Evolutionary conservation across 2,113 vertebrate genomes (phyloP).

Genomic region (Lycaon pictus): DNA sequence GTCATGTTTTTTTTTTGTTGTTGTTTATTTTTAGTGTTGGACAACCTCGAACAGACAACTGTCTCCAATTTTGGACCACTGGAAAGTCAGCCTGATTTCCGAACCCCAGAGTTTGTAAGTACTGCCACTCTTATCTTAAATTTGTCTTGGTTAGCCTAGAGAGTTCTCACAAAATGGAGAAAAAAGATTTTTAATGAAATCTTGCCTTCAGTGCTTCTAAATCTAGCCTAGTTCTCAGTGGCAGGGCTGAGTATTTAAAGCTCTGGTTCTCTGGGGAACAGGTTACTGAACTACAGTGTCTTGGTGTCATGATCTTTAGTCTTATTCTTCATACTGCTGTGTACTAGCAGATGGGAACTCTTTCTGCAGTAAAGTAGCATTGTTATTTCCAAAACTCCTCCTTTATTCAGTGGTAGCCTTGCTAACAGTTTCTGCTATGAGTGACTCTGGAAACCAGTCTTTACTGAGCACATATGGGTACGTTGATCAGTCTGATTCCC

Average conservation of each 20-base stretch:
- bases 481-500: neutral
- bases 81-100: constrained; percentile 80
- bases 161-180: neutral
- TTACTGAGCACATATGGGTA: neutral
- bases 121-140: constrained; percentile 46
- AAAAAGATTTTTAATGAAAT: neutral
- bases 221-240: neutral
- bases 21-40: constrained; percentile 86
- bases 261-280: neutral
- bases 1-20: neutral
- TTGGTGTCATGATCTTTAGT: neutral
- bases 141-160: neutral
- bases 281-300: neutral
- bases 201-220: neutral
- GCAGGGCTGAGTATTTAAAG: neutral
- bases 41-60: constrained; percentile 83
- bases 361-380: neutral
- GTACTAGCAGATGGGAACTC: neutral
- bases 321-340: neutral
- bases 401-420: no score
- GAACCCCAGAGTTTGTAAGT: constrained; percentile 87
- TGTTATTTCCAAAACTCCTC: neutral
- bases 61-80: constrained; percentile 81
- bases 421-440: neutral
- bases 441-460: neutral